phyloP scores from a whole-genome alignment of 2,888 invertebrate species.

The Melipona beecheii region DNA sequence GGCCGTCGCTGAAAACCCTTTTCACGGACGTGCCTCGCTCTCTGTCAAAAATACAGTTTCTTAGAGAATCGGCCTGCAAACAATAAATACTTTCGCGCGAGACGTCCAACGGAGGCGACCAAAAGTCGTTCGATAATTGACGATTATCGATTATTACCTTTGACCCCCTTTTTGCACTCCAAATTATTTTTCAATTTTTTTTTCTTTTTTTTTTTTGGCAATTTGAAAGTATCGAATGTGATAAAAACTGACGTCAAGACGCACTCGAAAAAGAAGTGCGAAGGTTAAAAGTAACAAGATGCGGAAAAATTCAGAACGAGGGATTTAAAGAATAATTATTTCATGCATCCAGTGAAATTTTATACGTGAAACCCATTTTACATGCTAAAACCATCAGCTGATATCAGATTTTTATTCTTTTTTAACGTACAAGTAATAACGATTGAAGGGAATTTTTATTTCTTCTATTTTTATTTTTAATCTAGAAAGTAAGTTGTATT shows the following conservation, averaged over 20 bases:
- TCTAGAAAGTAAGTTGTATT: too few species aligned
- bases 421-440: too few species aligned
- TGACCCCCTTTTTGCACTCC: background rate
- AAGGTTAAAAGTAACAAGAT: background rate
- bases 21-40: conserved; percentile 5
- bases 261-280: background rate
- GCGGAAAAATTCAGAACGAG: background rate
- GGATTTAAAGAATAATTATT: background rate
- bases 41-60: conserved; percentile 42
- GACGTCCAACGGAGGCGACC: conserved; percentile 15
- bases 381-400: too few species aligned
- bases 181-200: too few species aligned
- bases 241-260: too few species aligned
- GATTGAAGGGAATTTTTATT: too few species aligned
- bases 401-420: too few species aligned
- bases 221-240: too few species aligned
- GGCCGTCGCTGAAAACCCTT: conserved; percentile 23
- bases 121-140: conserved; percentile 34
- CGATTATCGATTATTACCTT: conserved; percentile 6
- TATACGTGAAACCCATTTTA: too few species aligned
- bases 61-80: conserved; percentile 11
- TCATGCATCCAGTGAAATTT: too few species aligned
- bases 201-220: too few species aligned
- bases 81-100: conserved; percentile 57
- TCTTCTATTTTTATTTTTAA: too few species aligned